Base-by-base conservation (phyloP, 1,140 invertebrate genomes). In the Phortica variegata region DNA sequence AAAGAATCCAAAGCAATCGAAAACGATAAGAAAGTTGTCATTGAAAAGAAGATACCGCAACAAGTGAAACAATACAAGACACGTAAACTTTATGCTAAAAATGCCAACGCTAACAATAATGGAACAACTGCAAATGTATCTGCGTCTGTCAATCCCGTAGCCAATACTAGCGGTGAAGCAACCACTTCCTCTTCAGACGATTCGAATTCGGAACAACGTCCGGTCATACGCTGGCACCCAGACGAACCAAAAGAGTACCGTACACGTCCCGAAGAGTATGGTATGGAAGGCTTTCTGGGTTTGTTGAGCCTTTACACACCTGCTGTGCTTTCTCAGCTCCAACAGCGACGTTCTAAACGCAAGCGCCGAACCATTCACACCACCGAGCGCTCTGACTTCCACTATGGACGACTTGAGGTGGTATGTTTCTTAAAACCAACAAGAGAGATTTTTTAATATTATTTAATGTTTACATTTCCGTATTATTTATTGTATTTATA, bases 371-470 rank as follows among this genome's bases (percentile, higher is more conserved):
- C 60, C 13, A 69, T 76, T 2, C 60, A 71, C 20, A 76, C 62
- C 29, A 73, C 66, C 7, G 72, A 71, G 26, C 58, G 65, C 8
- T 54, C 58, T 13, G 73, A 69, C 40, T 76, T 65, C 47, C 73
- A 74, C 36, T 76, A 76, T 43, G 74, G 74, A n/a, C 71, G 71
- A 18, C 58, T 75, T 47, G 73, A 76, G 49, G 49, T 48, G 3
- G 57, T 57, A 18, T 52, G 60, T 12, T 58, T 65, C n/a, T n/a
- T n/a, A n/a, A n/a, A n/a, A n/a, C n/a, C n/a, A n/a, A n/a, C n/a
- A 13, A n/a, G 13, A n/a, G n/a, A 36, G 15, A 16, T 8, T 36
- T 6, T 36, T 13, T 7, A 36, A 16, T 36, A 13, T 5, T 36
- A 8, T 36, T 36, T 36, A 36, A 36, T 8, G 10, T 26, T 26